phyloP scores from a whole-genome alignment of 2,888 invertebrate genomes.

The Sycophila texana region DNA sequence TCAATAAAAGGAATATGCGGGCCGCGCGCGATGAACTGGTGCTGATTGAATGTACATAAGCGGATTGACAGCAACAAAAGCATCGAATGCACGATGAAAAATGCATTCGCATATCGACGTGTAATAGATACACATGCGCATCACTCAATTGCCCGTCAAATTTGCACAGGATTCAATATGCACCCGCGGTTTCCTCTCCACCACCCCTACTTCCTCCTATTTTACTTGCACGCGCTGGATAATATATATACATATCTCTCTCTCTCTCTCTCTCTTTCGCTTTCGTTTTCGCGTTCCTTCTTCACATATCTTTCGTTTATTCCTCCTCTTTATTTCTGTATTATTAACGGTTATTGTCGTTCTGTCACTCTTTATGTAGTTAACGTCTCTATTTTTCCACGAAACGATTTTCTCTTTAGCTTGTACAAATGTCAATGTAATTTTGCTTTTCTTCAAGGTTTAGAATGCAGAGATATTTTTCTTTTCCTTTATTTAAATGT shows the following conservation, averaged over 20 bases:
- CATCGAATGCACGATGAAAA: slow-evolving; percentile 51
- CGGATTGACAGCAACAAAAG: slow-evolving; percentile 52
- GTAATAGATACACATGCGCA: slow-evolving; percentile 44
- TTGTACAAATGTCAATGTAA: too few species aligned
- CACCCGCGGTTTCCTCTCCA: slow-evolving; percentile 48
- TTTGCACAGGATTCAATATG: slow-evolving; percentile 53
- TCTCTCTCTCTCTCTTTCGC: slow-evolving; percentile 4
- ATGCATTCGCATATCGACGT: slow-evolving; percentile 44
- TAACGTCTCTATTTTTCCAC: too few species aligned
- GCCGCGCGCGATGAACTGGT: neutral
- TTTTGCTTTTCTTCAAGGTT: too few species aligned
- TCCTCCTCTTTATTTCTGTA: slow-evolving; percentile 1
- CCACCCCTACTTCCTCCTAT: neutral
- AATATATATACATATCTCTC: neutral
- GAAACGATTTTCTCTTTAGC: too few species aligned
- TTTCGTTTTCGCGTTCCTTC: neutral
- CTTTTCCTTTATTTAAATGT: neutral
- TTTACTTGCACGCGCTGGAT: neutral
- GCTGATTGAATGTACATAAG: slow-evolving; percentile 52
- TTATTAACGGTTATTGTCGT: slow-evolving; percentile 40
- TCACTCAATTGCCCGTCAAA: slow-evolving; percentile 52
- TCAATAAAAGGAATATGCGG: slow-evolving; percentile 39
- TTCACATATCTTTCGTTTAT: neutral
- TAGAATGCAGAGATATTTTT: neutral
- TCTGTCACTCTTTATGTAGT: slow-evolving; percentile 6